These are phyloP conservation scores for Pollenia amentaria DNA, from an alignment of 2,888 invertebrate genomes.

Conservation along the genomic window DNA sequence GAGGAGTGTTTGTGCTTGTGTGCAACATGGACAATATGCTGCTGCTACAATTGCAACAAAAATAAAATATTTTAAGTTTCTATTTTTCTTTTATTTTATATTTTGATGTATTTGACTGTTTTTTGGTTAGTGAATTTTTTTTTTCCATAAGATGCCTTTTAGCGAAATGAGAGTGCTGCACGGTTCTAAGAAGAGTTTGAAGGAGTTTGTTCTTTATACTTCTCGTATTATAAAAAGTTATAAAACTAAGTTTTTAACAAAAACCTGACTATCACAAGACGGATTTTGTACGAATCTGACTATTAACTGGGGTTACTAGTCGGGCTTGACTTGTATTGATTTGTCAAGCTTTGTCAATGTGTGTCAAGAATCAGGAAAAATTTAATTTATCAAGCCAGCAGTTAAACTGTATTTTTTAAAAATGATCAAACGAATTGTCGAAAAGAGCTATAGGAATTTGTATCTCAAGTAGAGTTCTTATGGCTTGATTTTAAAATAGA, in stretches of 20 bases:
- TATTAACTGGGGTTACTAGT: too few relatives aligned
- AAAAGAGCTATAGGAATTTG: too few relatives aligned
- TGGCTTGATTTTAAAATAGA: too few relatives aligned
- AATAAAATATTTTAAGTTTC: constrained; percentile 46
- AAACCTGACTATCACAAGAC: not conserved
- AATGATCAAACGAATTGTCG: too few relatives aligned
- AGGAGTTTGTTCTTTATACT: not conserved
- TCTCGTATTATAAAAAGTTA: too few relatives aligned
- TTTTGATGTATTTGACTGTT: constrained; percentile 62
- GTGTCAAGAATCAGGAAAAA: too few relatives aligned
- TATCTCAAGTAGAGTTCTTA: too few relatives aligned
- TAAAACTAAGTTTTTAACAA: not conserved
- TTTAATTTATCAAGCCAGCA: too few relatives aligned
- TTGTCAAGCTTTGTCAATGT: too few relatives aligned
- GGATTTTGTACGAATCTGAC: too few relatives aligned
- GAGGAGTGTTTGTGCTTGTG: constrained; percentile 2
- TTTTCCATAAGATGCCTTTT: constrained; percentile 47
- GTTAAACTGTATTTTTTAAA: too few relatives aligned
- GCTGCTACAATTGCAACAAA: constrained; percentile 42
- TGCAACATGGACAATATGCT: constrained; percentile 52
- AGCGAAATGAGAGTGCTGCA: constrained; percentile 50
- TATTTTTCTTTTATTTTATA: constrained; percentile 32
- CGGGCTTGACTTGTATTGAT: too few relatives aligned
- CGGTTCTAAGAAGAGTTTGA: not conserved
- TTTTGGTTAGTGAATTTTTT: constrained; percentile 37